Evolutionary conservation across 2,113 vertebrate species (phyloP).

Genomic region (Pyrgilauda ruficollis): DNA sequence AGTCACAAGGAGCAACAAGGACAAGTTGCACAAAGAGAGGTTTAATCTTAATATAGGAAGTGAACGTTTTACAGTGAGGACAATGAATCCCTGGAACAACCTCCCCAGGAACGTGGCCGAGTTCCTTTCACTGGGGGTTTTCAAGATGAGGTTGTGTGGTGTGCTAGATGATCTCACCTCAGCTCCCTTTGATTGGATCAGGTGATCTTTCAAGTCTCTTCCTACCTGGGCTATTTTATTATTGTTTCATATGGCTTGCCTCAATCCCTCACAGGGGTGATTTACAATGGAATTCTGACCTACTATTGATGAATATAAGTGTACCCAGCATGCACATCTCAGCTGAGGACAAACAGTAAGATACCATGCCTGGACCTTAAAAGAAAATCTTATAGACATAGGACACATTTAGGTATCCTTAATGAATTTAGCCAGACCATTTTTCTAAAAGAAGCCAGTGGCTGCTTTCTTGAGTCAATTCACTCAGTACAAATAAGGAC

Average conservation of each 20-base stretch:
- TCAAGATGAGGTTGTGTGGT: background rate
- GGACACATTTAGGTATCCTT: background rate
- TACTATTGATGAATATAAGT: background rate
- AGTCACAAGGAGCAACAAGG: background rate
- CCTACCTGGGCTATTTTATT: background rate
- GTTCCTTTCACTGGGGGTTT: background rate
- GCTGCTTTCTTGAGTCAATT: background rate
- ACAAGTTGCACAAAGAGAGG: background rate
- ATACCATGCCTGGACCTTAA: background rate
- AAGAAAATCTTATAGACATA: background rate
- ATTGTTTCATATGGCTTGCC: background rate
- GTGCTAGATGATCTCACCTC: background rate
- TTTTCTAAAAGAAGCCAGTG: background rate
- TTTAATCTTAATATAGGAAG: background rate
- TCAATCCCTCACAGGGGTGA: background rate
- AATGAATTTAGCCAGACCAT: background rate
- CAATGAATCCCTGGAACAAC: background rate
- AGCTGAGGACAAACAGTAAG: background rate
- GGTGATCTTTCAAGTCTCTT: background rate
- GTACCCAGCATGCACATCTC: background rate
- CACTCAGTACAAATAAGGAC: background rate
- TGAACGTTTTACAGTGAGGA: background rate
- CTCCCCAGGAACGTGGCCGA: background rate
- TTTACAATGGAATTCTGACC: background rate
- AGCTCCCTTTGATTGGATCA: background rate